These are phyloP conservation scores for Malaclemys terrapin DNA, from an alignment of 2,113 vertebrate genomes.

Conservation along the genomic window DNA sequence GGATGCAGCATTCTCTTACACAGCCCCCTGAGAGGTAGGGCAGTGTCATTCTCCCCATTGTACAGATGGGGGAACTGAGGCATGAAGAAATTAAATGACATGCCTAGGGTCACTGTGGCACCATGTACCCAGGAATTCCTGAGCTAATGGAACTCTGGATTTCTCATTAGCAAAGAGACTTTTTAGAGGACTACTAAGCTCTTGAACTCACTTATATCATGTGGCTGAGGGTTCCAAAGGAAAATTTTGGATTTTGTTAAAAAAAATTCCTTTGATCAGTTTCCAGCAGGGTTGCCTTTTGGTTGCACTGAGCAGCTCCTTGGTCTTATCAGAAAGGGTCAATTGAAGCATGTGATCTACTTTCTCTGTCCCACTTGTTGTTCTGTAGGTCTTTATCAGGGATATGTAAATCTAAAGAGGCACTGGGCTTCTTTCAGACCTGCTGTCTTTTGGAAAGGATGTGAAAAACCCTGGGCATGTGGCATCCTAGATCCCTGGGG, in stretches of 20 bases:
- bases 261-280: no score
- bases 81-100: not conserved
- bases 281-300: no score
- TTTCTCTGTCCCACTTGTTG: no score
- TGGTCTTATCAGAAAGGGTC: no score
- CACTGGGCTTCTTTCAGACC: no score
- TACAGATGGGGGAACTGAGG: not conserved
- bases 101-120: not conserved
- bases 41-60: not conserved
- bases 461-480: no score
- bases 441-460: no score
- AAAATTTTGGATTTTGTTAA: not conserved
- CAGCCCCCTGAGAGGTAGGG: not conserved
- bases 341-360: no score
- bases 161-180: not conserved
- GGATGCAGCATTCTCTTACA: not conserved
- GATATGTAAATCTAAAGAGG: no score
- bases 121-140: not conserved
- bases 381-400: no score
- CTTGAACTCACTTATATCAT: not conserved
- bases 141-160: not conserved
- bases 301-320: no score
- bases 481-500: no score
- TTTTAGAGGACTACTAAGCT: not conserved
- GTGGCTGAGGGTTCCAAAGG: not conserved